Conservation (phyloP, 1,140 invertebrate species). For the Galleria mellonella region DNA sequence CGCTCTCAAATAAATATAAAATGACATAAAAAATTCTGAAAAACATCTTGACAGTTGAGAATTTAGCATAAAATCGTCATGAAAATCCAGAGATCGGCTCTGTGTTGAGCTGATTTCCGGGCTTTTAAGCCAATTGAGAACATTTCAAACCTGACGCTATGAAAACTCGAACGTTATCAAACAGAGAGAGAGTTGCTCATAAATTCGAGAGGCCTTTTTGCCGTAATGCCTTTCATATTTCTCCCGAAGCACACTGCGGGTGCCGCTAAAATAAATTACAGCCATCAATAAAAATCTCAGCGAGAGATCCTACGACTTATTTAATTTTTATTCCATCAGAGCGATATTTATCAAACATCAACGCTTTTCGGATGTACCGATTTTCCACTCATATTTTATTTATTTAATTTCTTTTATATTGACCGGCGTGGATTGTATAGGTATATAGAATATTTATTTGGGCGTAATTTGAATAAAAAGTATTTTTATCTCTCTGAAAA, state of each 20-base stretch:
- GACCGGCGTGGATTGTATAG: slow-evolving; percentile 2
- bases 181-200: slow-evolving; percentile 54
- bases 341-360: slow-evolving; percentile 49
- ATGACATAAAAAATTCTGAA: background rate
- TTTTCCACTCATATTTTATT: slow-evolving; percentile 22
- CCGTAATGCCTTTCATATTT: slow-evolving; percentile 70
- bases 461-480: too few species aligned
- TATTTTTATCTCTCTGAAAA: too few species aligned
- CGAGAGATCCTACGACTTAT: slow-evolving; percentile 60
- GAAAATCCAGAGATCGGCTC: slow-evolving; percentile 7
- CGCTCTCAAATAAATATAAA: background rate
- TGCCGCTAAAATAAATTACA: slow-evolving; percentile 65
- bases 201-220: slow-evolving; percentile 65
- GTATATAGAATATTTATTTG: too few species aligned
- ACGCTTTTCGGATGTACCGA: slow-evolving; percentile 24
- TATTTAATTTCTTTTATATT: background rate
- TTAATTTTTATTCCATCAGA: slow-evolving; percentile 63
- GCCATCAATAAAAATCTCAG: slow-evolving; percentile 65
- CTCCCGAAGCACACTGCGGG: slow-evolving; percentile 60
- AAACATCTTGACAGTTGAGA: slow-evolving; percentile 1
- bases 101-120: slow-evolving; percentile 31
- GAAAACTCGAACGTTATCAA: slow-evolving; percentile 62
- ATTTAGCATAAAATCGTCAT: slow-evolving; percentile 9
- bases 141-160: slow-evolving; percentile 35
- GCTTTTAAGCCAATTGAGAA: slow-evolving; percentile 50